These are phyloP conservation scores for Gnathonemus echidnorhynchus DNA, from an alignment of 2,113 vertebrate genomes.

Conservation along the genomic window DNA sequence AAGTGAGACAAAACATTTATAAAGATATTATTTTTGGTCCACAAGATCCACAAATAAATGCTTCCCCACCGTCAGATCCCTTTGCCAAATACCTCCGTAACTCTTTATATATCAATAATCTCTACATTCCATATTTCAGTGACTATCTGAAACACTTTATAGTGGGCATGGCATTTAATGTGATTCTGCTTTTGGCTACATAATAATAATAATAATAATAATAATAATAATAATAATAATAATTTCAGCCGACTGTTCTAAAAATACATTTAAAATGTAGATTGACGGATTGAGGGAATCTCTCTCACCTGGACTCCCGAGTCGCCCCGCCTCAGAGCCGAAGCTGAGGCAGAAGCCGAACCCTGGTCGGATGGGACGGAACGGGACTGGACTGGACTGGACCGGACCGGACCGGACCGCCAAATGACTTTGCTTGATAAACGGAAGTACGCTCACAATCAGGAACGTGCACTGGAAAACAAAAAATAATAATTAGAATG, in stretches of 20 bases:
- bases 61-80: neutral
- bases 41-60: neutral
- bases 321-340: slow-evolving; percentile 58
- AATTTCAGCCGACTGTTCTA: neutral
- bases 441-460: slow-evolving; percentile 13
- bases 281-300: neutral
- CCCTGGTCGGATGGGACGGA: slow-evolving; percentile 12
- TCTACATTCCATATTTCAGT: neutral
- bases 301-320: slow-evolving; percentile 55
- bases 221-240: neutral
- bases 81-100: neutral
- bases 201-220: neutral
- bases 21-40: neutral
- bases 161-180: neutral
- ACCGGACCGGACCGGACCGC: slow-evolving; percentile 2
- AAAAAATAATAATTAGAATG: neutral
- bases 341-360: slow-evolving; percentile 62
- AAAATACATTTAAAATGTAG: neutral
- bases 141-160: neutral
- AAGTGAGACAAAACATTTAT: neutral
- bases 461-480: slow-evolving; percentile 24
- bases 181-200: neutral
- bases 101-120: neutral
- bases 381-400: neutral
- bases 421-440: neutral